A percentile compares a stretch with the other conserved stretches of the same genome.
Conservation (phyloP, 2,888 invertebrate species). For the Orthosia gracilis region DNA sequence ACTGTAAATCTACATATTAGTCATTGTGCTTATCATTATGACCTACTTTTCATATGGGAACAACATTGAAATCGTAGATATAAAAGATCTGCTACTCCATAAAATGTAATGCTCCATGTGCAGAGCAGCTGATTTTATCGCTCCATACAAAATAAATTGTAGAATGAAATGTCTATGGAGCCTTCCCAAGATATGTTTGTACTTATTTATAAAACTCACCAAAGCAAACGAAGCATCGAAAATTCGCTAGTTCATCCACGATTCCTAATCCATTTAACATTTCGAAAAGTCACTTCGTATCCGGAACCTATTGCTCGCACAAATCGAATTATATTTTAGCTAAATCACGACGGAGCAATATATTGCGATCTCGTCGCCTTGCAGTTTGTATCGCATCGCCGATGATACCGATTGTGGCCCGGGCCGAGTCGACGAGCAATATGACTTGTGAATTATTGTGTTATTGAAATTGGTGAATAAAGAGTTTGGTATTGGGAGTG, state of each 20-base stretch:
- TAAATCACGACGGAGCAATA: constrained; percentile 74
- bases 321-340: constrained; percentile 78
- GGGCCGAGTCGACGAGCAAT: constrained; percentile 36
- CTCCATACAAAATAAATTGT: too few relatives aligned
- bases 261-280: constrained; percentile 40
- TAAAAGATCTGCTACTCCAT: too few relatives aligned
- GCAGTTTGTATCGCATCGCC: constrained; percentile 65
- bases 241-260: constrained; percentile 39
- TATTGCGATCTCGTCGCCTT: constrained; percentile 62
- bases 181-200: not conserved
- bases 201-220: not conserved
- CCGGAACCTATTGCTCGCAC: constrained; percentile 68
- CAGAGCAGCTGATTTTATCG: too few relatives aligned
- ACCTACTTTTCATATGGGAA: too few relatives aligned
- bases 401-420: constrained; percentile 56
- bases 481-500: not conserved
- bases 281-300: constrained; percentile 61
- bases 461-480: constrained; percentile 1
- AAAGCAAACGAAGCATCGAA: constrained; percentile 10
- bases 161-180: too few relatives aligned
- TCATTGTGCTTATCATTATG: too few relatives aligned
- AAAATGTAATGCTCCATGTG: too few relatives aligned
- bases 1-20: too few relatives aligned
- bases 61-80: too few relatives aligned
- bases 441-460: constrained; percentile 31